These are phyloP conservation scores for Heliconius himera DNA, from an alignment of 1,140 invertebrate species.

Conservation along the genomic window DNA sequence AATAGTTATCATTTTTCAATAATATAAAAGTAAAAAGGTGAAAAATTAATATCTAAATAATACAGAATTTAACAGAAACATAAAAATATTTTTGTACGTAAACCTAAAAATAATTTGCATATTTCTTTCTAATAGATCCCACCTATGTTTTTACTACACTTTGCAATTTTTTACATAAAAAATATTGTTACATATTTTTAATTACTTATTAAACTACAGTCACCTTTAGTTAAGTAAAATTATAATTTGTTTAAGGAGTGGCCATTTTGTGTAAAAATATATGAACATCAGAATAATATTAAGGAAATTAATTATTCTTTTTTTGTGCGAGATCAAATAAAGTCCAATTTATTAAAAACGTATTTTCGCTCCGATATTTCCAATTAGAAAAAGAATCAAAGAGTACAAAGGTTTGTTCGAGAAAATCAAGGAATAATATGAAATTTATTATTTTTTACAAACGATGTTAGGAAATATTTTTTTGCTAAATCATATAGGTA, in stretches of 20 bases:
- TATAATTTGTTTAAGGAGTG: not conserved
- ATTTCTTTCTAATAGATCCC: no score
- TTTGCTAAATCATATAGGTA: not conserved
- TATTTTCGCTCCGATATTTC: constrained; percentile 12
- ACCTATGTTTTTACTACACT: no score
- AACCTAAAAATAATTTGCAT: no score
- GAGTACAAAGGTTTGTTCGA: constrained; percentile 8
- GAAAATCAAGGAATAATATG: not conserved
- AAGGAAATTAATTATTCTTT: constrained; percentile 8
- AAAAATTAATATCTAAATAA: no score
- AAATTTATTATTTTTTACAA: constrained; percentile 10
- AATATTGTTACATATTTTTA: no score
- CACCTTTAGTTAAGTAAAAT: not conserved
- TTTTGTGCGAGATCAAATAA: constrained; percentile 12
- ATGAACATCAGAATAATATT: not conserved
- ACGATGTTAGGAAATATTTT: not conserved
- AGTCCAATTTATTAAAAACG: constrained; percentile 13
- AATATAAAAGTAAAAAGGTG: no score
- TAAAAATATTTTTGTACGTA: no score
- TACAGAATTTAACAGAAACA: no score
- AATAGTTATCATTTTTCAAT: no score
- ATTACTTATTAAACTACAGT: not conserved
- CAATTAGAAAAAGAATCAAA: constrained; percentile 12
- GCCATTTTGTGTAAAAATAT: not conserved
- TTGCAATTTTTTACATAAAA: no score